Base-by-base conservation (phyloP, 2,797 vertebrate genomes). In the Pangasius macronema region DNA sequence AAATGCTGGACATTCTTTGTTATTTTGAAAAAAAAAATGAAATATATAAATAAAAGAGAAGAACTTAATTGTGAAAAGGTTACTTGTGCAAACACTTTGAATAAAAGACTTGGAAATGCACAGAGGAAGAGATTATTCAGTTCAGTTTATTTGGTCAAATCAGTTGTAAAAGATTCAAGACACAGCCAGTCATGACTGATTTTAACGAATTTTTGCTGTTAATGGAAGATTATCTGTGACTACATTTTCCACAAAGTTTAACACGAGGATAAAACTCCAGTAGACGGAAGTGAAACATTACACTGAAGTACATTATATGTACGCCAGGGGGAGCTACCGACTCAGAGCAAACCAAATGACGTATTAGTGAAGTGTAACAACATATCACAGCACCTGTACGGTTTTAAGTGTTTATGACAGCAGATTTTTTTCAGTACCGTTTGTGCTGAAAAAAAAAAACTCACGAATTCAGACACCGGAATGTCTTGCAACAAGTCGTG, bases 21-120 rank as follows among this genome's bases (percentile, higher is more conserved):
- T 86, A 63, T 92, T 89, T 91, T 92, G 39, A 3, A 22, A 3
- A 89, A 90, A 82, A 22, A 91, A 86, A 88, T 89, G 61, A 16
- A 85, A 86, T 81, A 88, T 88, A 86, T 68, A 85, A 83, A 46
- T 87, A 87, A 57, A 89, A 86, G 30, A 89, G 5, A 36, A 65
- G 36, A 30, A 30, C 2, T 10, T 82, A 8, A 20, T 63, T 49
- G 46, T 70, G 51, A 20, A 55, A 79, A n/a, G 0, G 13, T 75
- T 75, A 49, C 27, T 55, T 79, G 46, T 85, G 53, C 49, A 5
- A 24, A 36, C 33, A 24, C 2, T 81, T 72, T 33, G 75, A 53
- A 42, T 59, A 39, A 27, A 81, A 81, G 33, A 61, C 36, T 81
- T 59, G 55, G 33, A 59, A 80, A 53, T 2, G 20, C 24, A 30